Conservation (phyloP, 2,797 vertebrate species). For the Lagothrix lagotricha region DNA sequence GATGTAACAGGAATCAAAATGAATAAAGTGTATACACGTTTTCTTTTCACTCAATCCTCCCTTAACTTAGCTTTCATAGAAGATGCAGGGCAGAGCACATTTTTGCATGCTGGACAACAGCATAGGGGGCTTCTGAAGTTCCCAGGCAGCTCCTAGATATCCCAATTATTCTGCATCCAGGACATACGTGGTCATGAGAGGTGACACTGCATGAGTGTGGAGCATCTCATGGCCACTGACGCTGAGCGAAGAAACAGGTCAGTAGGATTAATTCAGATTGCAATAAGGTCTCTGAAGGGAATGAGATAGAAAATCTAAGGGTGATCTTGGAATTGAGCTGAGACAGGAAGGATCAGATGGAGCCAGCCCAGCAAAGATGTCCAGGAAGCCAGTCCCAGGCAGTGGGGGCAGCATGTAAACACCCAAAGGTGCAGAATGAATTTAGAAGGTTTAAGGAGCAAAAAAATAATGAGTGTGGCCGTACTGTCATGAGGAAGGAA, state of each 20-base stretch:
- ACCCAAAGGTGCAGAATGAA: background rate
- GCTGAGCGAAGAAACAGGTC: background rate
- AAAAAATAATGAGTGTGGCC: no score
- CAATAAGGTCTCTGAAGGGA: background rate
- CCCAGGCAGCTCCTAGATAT: background rate
- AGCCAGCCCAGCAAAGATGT: background rate
- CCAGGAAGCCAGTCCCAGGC: background rate
- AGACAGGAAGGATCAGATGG: background rate
- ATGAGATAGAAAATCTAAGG: background rate
- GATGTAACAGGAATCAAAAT: no score
- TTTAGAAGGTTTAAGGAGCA: background rate
- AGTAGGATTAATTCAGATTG: background rate
- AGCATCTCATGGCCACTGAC: background rate
- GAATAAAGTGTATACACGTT: background rate
- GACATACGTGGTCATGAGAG: fast-evolving
- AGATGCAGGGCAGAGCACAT: no score
- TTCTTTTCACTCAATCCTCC: background rate
- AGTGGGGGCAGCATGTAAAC: background rate
- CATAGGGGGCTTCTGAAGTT: background rate
- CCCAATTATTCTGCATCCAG: background rate
- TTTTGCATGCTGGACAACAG: background rate
- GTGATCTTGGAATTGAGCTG: background rate
- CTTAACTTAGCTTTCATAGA: background rate
- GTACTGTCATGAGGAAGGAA: background rate
- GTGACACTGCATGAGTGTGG: background rate